Evolutionary conservation across 2,113 vertebrate species (phyloP).

Genomic region (Pseudopodoces humilis): DNA sequence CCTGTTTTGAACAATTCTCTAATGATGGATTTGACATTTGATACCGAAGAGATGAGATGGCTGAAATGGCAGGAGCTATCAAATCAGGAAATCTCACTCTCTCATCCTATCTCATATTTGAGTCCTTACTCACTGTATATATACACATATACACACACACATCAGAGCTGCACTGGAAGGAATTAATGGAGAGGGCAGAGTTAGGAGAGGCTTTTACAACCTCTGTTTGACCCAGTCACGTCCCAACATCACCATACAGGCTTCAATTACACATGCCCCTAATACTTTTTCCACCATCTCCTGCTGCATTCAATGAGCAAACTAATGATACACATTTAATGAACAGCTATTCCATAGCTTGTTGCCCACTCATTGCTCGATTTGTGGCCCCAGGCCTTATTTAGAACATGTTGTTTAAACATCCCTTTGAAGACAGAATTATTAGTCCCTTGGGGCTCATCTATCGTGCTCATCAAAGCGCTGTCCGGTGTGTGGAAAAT

Average conservation of each 20-base stretch:
- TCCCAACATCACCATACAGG: background rate
- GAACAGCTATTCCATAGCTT: background rate
- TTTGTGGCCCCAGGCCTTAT: conserved; percentile 13
- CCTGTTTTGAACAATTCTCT: background rate
- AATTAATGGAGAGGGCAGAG: background rate
- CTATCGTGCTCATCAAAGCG: background rate
- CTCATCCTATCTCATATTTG: background rate
- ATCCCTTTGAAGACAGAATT: background rate
- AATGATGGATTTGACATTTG: background rate
- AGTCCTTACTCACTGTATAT: background rate
- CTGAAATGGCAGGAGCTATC: background rate
- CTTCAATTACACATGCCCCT: background rate
- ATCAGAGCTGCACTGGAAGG: background rate
- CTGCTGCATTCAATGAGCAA: background rate
- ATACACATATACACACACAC: background rate
- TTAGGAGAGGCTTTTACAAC: background rate
- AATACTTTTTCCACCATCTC: background rate
- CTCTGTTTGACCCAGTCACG: background rate
- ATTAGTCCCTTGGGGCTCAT: background rate
- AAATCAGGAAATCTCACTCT: background rate
- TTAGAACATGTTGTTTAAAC: background rate
- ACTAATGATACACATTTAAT: background rate
- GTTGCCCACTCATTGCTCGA: background rate
- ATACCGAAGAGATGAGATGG: background rate
- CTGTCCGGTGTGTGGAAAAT: background rate